A percentile compares a stretch with the other conserved stretches of the same genome.
These are phyloP conservation scores for Monomorium pharaonis DNA, from an alignment of 1,140 invertebrate genomes.

Conservation along the genomic window DNA sequence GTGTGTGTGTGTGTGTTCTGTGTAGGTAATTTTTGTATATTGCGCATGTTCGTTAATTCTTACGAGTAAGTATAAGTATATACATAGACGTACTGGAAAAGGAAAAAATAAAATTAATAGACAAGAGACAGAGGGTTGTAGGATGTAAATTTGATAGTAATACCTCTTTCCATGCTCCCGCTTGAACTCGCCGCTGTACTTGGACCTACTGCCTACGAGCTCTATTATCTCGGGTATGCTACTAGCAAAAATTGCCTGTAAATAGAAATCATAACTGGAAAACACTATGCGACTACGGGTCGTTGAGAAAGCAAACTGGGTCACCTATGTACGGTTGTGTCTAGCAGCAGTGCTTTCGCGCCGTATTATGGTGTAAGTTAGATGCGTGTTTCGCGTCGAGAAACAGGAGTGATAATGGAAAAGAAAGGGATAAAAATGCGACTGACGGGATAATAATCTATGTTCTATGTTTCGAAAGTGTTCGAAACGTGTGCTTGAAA, in stretches of 20 bases:
- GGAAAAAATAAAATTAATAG: conserved; percentile 66
- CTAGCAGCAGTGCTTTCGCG: conserved; percentile 56
- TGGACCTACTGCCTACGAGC: conserved; percentile 98
- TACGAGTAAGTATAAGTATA: conserved; percentile 56
- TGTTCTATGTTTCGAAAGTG: conserved; percentile 10
- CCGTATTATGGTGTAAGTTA: conserved; percentile 39
- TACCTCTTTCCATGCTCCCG: conserved; percentile 99
- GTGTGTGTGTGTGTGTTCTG: conserved; percentile 2
- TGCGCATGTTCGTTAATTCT: conserved; percentile 39
- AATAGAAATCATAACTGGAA: conserved; percentile 85
- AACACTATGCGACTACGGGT: conserved; percentile 77
- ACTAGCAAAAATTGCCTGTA: conserved; percentile 98
- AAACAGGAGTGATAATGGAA: not conserved
- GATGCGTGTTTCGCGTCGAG: conserved; percentile 31
- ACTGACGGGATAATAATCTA: conserved; percentile 27
- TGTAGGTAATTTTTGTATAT: conserved; percentile 12
- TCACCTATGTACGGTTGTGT: conserved; percentile 72
- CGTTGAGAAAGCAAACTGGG: conserved; percentile 71
- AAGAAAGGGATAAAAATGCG: not conserved
- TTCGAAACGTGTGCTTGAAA: conserved; percentile 7
- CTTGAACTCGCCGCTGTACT: conserved; percentile 99
- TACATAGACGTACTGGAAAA: conserved; percentile 64
- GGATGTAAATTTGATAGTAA: conserved; percentile 77
- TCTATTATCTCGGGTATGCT: conserved; percentile 99
- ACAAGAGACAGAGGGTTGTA: conserved; percentile 65